Evolutionary conservation across 53 echinoderm and acorn worm species (phyloP), one percentile per base, ranked within the genome.

Genomic region (Hippasteria phrygiana): DNA sequence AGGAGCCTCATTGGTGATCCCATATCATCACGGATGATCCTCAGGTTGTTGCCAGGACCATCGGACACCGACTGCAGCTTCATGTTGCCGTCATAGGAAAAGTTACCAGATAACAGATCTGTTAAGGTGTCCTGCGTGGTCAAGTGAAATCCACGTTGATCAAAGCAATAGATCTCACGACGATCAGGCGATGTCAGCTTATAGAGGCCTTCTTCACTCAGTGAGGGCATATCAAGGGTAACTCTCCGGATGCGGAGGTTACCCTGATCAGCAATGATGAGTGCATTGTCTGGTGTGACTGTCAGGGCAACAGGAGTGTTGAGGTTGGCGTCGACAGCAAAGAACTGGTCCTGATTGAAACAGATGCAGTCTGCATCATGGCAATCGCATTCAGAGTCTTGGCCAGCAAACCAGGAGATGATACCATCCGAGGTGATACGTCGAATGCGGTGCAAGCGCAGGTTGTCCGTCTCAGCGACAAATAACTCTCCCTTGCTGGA

Each of bases 221-320:
- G 82, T 40, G 77, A 47, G 9, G 99, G 99, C 0, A 88, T 62
- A 35, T 66, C 75, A 3, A 87, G 75, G 36, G 79, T 78, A 24
- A 99, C 75, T 53, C 72, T 80, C 2, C 96, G 99, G 43, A 99
- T 79, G 55, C 99, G 93, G 36, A 96, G 79, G 63, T 99, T 99
- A 12, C 99, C 90, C 90, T 99, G 99, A 75, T 99, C 99, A 2
- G 96, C 93, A 24, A 99, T 89, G 55, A 92, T 77, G 32, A 99
- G 88, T 14, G 91, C 90, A 6, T 90, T 87, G 47, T 94, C 83
- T 32, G 80, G 80, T 27, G 89, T 65, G 32, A 94, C 93, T 4
- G 94, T 88, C 53, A 99, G 53, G 2, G 96, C 94, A 53, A 94
- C 94, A 5, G 99, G 99, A 9, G 91, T 91, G 74, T 94, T 90